phyloP scores from a whole-genome alignment of 2,888 invertebrate species.

The Microplitis manilae region DNA sequence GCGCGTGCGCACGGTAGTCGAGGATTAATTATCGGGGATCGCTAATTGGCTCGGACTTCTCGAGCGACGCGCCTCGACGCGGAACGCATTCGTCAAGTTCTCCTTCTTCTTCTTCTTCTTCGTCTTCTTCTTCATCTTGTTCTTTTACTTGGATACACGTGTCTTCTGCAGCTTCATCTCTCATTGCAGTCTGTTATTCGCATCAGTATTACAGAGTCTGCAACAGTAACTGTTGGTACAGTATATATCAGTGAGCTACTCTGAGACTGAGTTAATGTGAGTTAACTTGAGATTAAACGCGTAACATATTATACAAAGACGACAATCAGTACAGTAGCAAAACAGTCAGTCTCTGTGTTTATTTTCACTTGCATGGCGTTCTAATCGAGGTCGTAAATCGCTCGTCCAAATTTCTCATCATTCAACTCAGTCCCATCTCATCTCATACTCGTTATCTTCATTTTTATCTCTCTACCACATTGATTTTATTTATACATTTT shows the following conservation, averaged over 20 bases:
- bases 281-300: background rate
- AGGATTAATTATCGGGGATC: conserved; percentile 52
- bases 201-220: background rate
- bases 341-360: conserved; percentile 36
- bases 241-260: too few relatives aligned
- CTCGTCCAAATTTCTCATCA: conserved; percentile 57
- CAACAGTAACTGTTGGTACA: background rate
- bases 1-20: conserved; percentile 37
- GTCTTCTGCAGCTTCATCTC: conserved; percentile 29
- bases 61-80: conserved; percentile 41
- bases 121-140: background rate
- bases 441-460: background rate
- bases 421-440: conserved; percentile 48
- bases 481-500: conserved; percentile 40
- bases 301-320: background rate
- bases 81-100: conserved; percentile 52
- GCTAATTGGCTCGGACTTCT: conserved; percentile 53
- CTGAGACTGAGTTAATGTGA: too few relatives aligned
- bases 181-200: conserved; percentile 21
- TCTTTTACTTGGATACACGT: conserved; percentile 33
- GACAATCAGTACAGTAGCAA: background rate
- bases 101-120: conserved; percentile 3
- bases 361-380: conserved; percentile 33
- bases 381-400: conserved; percentile 59
- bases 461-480: conserved; percentile 1